Evolutionary conservation across 2,797 vertebrate genomes (phyloP).

Genomic region (Antennarius maculatus): DNA sequence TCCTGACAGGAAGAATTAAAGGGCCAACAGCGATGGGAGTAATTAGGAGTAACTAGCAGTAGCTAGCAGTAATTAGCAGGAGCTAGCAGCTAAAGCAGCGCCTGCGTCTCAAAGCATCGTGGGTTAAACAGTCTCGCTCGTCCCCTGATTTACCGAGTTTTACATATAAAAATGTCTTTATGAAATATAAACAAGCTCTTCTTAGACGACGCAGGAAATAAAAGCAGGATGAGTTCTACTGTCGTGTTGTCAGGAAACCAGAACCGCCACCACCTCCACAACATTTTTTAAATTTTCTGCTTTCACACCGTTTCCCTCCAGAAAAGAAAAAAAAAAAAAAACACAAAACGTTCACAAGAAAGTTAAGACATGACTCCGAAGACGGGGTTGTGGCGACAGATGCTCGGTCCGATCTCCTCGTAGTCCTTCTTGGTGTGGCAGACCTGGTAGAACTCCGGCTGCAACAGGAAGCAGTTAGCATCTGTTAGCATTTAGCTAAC

Average conservation of each 20-base stretch:
- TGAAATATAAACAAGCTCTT: constrained; percentile 94
- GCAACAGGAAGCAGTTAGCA: constrained; percentile 1
- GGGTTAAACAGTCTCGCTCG: constrained; percentile 68
- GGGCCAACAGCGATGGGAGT: constrained; percentile 39
- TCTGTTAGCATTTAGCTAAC: too few relatives aligned
- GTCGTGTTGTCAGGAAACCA: constrained; percentile 71
- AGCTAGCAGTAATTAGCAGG: background rate
- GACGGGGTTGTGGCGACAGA: constrained; percentile 96
- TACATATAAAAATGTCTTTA: constrained; percentile 89
- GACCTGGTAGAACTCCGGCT: constrained; percentile 97
- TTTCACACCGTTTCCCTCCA: constrained; percentile 81
- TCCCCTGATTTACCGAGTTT: constrained; percentile 81
- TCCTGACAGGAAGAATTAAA: constrained; percentile 68
- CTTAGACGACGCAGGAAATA: constrained; percentile 56
- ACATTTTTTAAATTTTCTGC: constrained; percentile 78
- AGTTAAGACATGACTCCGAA: constrained; percentile 95
- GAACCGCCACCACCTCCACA: constrained; percentile 23
- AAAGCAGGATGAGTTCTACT: background rate
- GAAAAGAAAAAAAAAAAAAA: constrained; percentile 68
- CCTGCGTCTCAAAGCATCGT: constrained; percentile 52
- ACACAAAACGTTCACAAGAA: constrained; percentile 82
- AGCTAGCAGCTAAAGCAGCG: constrained; percentile 58
- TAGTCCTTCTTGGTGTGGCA: constrained; percentile 98
- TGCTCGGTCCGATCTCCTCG: constrained; percentile 95
- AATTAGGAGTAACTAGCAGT: too few relatives aligned